These are phyloP conservation scores for Drosophila serrata DNA, from an alignment of 1,140 invertebrate genomes.

Conservation along the genomic window DNA sequence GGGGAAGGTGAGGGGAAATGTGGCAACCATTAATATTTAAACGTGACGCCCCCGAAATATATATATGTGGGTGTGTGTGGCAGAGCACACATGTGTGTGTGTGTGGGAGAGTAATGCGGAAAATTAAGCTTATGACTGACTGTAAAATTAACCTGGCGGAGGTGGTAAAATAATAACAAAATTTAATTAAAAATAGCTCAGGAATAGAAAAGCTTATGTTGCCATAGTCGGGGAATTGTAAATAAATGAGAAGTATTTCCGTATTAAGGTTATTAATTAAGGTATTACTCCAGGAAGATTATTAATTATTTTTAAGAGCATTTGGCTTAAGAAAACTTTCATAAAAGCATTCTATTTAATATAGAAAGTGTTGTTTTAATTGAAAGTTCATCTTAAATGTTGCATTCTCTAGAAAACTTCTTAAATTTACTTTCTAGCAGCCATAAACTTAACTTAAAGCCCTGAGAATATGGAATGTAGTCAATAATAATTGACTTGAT, in stretches of 20 bases:
- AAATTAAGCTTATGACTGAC: slow-evolving; percentile 42
- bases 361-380: background rate
- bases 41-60: slow-evolving; percentile 32
- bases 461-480: slow-evolving; percentile 15
- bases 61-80: slow-evolving; percentile 40
- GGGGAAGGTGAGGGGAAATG: slow-evolving; percentile 11
- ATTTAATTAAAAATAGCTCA: slow-evolving; percentile 20
- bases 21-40: slow-evolving; percentile 73
- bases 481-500: slow-evolving; percentile 52
- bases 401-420: background rate
- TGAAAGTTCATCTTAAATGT: background rate
- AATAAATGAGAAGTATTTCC: background rate
- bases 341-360: background rate
- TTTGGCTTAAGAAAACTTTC: background rate
- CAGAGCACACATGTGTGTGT: slow-evolving; percentile 10
- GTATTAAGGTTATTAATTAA: background rate
- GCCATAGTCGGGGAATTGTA: background rate
- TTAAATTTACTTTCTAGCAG: background rate
- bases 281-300: background rate
- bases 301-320: background rate
- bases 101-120: slow-evolving; percentile 5
- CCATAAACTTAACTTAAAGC: slow-evolving; percentile 20
- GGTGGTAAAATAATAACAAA: slow-evolving; percentile 22
- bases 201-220: background rate
- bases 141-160: slow-evolving; percentile 25